Percentiles rank a stretch among this genome's conserved stretches.
Conservation (phyloP, 1,140 invertebrate genomes). For the Chionoecetes opilio region DNA sequence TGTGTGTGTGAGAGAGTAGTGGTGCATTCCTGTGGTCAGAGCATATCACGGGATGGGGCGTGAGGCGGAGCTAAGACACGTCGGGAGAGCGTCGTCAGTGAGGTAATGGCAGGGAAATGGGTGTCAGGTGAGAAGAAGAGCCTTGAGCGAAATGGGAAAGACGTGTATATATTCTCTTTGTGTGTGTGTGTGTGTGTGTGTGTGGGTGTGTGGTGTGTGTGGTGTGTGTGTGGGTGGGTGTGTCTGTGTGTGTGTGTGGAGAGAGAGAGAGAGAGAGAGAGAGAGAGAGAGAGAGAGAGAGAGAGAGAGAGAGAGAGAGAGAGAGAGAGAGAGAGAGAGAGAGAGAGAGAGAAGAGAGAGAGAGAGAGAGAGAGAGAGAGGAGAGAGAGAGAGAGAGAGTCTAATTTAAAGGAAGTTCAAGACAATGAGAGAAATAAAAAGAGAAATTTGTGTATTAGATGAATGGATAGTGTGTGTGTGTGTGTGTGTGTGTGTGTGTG, state of each 20-base stretch:
- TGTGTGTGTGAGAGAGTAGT: background rate
- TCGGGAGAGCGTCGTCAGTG: background rate
- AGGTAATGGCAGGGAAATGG: background rate
- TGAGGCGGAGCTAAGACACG: background rate
- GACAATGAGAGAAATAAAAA: no score
- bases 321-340: no score
- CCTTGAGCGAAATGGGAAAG: background rate
- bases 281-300: no score
- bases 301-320: no score
- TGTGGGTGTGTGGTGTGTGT: background rate
- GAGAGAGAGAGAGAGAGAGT: no score
- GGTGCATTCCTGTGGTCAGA: background rate
- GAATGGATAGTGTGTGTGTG: background rate
- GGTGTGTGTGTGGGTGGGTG: background rate
- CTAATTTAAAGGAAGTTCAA: no score
- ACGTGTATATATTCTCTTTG: background rate
- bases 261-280: no score
- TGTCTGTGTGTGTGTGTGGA: slow-evolving; percentile 28
- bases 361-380: no score
- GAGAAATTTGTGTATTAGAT: no score
- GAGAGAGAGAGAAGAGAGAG: no score
- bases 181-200: background rate
- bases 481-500: background rate
- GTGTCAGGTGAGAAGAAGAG: background rate
- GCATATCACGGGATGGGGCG: background rate